Base-by-base conservation (phyloP, 2,888 invertebrate species). In the Neoscelio sp. region DNA sequence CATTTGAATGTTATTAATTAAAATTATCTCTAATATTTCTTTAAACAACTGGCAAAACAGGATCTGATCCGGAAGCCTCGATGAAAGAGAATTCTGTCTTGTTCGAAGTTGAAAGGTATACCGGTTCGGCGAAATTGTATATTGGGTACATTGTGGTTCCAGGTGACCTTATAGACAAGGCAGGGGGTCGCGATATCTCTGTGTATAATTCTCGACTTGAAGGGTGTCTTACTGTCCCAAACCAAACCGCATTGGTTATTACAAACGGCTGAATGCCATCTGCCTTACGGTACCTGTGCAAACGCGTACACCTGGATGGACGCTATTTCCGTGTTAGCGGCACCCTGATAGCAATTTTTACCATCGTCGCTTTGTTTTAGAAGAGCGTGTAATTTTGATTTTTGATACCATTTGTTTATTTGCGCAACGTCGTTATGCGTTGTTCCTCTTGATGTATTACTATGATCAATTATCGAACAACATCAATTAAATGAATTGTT, bases 261-360 rank as follows among this genome's bases (percentile, higher is more conserved):
- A 82, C 80, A 67, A 79, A 81, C 84, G 85, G 84, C 84, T 84
- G 85, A 83, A 78, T 82, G 80, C 86, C 88, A 87, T 88, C 88
- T 88, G 88, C 85, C 68, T 82, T 80, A 80, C 54, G 62, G 76
- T 83, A 84, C 83, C 83, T 82, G 82, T 73, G 48, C 40, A 80
- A 82, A 65, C 60, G 73, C 74, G 71, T 60, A 54, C 86, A 86
- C 86, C 85, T 87, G 87, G 87, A 84, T 80, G 46, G 40, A 15
- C 73, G 70, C 74, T 50, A 65, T 80, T 80, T 80, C 77, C 77
- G 77, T 52, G 46, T 64, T 58, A 13, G 23, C n/a, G n/a, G n/a
- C n/a, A n/a, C 30, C 18, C 20, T 54, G 12, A 54, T 54, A 35
- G 10, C 50, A 42, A 46, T 65, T 71, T 77, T 71, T 58, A 50